Conservation (phyloP, 1,140 invertebrate species). For the Chrysoperla carnea region DNA sequence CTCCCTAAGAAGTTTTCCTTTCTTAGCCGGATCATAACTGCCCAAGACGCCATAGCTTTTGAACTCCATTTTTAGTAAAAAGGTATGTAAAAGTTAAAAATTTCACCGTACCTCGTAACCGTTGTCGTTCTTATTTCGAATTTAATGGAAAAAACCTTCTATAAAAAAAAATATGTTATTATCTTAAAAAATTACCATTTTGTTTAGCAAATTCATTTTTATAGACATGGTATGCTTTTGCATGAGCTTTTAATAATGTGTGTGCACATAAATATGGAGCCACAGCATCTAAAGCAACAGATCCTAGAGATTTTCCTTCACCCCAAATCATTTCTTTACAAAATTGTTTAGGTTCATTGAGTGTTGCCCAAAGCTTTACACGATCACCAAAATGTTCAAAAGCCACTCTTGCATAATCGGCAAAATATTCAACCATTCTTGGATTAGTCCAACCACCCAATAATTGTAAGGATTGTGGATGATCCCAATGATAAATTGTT, state of each 20-base stretch:
- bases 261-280: constrained; percentile 35
- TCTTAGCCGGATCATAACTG: too few species aligned
- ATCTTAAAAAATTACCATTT: constrained; percentile 29
- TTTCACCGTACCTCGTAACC: too few species aligned
- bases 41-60: too few species aligned
- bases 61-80: too few species aligned
- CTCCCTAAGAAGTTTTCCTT: too few species aligned
- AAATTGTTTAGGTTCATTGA: constrained; percentile 30
- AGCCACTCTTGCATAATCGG: constrained; percentile 28
- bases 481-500: constrained; percentile 38
- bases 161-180: too few species aligned
- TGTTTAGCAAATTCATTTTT: constrained; percentile 35
- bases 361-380: constrained; percentile 25
- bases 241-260: constrained; percentile 42
- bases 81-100: too few species aligned
- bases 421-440: constrained; percentile 32
- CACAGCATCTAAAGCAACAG: too few species aligned
- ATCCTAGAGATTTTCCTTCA: too few species aligned
- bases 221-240: constrained; percentile 44
- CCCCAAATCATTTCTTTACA: constrained; percentile 7
- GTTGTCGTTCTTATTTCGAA: too few species aligned
- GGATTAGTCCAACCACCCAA: constrained; percentile 41
- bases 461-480: constrained; percentile 33
- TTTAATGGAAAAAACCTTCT: too few species aligned
- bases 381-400: constrained; percentile 29